phyloP scores from a whole-genome alignment of 2,888 invertebrate species.

The Petrolisthes manimaculis region DNA sequence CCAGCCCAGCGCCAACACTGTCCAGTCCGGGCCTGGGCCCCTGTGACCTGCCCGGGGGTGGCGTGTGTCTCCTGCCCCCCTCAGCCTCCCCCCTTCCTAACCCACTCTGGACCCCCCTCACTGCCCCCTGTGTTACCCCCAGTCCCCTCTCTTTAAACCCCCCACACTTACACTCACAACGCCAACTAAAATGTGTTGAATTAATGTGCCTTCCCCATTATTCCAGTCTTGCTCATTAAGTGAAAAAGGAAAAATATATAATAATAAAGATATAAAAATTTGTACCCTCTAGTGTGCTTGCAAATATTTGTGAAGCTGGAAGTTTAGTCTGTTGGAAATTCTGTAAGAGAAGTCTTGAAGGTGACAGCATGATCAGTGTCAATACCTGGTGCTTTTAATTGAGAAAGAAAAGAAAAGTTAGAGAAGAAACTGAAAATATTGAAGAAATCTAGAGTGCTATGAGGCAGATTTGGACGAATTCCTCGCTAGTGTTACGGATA shows the following conservation, averaged over 20 bases:
- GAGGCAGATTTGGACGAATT: neutral
- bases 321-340: slow-evolving; percentile 4
- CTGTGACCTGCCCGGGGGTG: slow-evolving; percentile 20
- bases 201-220: slow-evolving; percentile 27
- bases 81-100: neutral
- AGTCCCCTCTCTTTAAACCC: neutral
- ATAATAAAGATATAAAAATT: neutral
- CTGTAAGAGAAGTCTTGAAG: neutral
- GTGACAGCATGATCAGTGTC: neutral
- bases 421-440: neutral
- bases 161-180: neutral
- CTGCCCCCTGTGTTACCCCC: neutral
- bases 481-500: slow-evolving; percentile 7
- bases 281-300: neutral
- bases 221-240: slow-evolving; percentile 21
- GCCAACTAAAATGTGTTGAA: slow-evolving; percentile 1
- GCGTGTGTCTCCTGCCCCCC: neutral
- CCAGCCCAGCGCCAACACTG: slow-evolving; percentile 10
- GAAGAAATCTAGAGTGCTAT: neutral
- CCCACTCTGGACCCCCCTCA: neutral
- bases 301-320: neutral
- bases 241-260: neutral
- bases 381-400: neutral
- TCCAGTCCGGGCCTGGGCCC: neutral
- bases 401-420: neutral